Base-by-base conservation (phyloP, 2,888 invertebrate genomes). In the Stegana nigrithorax region DNA sequence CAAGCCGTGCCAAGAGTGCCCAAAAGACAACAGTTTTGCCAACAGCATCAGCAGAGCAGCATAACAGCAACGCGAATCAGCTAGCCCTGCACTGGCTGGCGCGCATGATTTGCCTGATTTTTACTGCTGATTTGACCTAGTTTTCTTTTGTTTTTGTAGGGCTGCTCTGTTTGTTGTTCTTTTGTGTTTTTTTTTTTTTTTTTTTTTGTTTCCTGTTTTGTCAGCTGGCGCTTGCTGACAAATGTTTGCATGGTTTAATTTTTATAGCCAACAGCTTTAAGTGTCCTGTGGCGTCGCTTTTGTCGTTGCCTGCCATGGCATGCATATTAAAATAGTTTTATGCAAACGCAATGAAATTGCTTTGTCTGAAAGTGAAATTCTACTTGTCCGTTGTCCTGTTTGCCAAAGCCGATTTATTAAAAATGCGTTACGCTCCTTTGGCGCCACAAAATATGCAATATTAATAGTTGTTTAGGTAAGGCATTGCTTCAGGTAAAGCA, bases 111-210 rank as follows among this genome's bases (percentile, higher is more conserved):
- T 74, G 25, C n/a, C 50, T 78, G 75, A 76, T 76, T 76, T 75
- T 78, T 76, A 77, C 79, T 79, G 78, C 75, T 77, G 71, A 73
- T 71, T 72, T 77, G 76, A 77, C 76, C 76, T 66, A 77, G 70
- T 78, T 78, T 68, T n/a, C n/a, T n/a, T n/a, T n/a, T n/a, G n/a
- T n/a, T n/a, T n/a, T n/a, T n/a, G n/a, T n/a, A n/a, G n/a, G n/a
- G n/a, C n/a, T n/a, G n/a, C n/a, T n/a, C n/a, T n/a, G n/a, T n/a
- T n/a, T n/a, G n/a, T 42, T 32, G 32, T 32, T 32, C 1, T 32
- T 32, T 3, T 1, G 1, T n/a, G n/a, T n/a, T n/a, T n/a, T 32
- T 1, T 32, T 32, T 1, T 8, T 32, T 32, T 32, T 32, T 32
- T 32, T 32, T n/a, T 32, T 4, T 5, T 32, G 32, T 17, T 42